These are phyloP conservation scores for Zapus hudsonius DNA, from an alignment of 2,113 vertebrate species.

Conservation along the genomic window DNA sequence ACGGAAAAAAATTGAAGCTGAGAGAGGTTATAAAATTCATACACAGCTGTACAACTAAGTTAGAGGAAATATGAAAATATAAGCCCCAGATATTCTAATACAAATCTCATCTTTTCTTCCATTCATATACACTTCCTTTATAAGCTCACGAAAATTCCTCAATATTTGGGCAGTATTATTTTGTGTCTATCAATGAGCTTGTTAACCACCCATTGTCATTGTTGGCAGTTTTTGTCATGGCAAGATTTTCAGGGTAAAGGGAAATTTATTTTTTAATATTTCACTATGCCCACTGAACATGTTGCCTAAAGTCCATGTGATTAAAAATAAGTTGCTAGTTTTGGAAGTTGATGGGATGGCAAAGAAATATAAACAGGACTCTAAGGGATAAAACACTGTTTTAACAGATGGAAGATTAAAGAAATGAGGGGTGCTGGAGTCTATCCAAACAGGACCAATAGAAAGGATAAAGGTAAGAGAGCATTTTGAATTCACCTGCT, in stretches of 20 bases:
- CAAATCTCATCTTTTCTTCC: no score
- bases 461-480: background rate
- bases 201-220: no score
- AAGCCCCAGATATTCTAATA: no score
- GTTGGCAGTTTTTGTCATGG: no score
- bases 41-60: no score
- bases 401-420: background rate
- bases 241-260: background rate
- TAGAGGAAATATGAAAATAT: no score
- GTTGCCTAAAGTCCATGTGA: background rate
- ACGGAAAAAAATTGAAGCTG: no score
- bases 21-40: no score
- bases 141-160: no score
- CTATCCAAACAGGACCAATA: background rate
- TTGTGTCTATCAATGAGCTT: no score
- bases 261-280: background rate
- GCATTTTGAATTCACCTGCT: background rate
- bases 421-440: background rate
- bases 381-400: background rate
- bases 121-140: no score
- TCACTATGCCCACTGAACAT: background rate
- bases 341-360: background rate
- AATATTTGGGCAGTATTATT: no score
- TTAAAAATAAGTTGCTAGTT: background rate
- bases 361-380: background rate